Percentiles rank a stretch among this genome's conserved stretches.
Evolutionary conservation across 2,797 vertebrate genomes (phyloP).

Genomic region (Clarias platycephalus): DNA sequence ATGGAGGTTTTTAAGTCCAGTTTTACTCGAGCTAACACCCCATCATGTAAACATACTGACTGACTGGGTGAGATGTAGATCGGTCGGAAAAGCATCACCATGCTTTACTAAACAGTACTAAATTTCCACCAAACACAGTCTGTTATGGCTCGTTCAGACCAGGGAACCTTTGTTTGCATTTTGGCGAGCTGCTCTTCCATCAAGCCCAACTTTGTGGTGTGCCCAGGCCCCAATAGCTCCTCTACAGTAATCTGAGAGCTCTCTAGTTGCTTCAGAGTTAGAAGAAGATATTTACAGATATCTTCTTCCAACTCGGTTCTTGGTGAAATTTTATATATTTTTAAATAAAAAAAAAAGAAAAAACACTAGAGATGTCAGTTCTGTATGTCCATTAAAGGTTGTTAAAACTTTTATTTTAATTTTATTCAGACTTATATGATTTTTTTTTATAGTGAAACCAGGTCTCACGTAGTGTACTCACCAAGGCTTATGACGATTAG

Average conservation of each 20-base stretch:
- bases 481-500: not conserved
- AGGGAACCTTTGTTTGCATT: not conserved
- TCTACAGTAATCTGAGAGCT: not conserved
- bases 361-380: not conserved
- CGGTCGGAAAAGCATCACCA: not conserved
- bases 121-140: not conserved
- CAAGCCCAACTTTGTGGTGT: not conserved
- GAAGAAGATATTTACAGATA: not conserved
- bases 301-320: not conserved
- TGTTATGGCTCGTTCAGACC: too few species aligned
- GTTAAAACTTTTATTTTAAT: not conserved
- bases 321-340: not conserved
- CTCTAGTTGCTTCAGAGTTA: not conserved
- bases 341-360: not conserved
- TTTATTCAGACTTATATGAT: not conserved
- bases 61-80: not conserved
- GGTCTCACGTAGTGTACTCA: not conserved
- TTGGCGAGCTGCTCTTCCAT: not conserved
- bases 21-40: too few species aligned
- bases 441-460: not conserved
- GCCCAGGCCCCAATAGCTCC: not conserved
- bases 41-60: not conserved
- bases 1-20: too few species aligned
- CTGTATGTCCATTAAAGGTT: not conserved
- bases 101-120: not conserved